These are phyloP conservation scores for Albula goreensis DNA, from an alignment of 2,113 vertebrate species.

Conservation along the genomic window DNA sequence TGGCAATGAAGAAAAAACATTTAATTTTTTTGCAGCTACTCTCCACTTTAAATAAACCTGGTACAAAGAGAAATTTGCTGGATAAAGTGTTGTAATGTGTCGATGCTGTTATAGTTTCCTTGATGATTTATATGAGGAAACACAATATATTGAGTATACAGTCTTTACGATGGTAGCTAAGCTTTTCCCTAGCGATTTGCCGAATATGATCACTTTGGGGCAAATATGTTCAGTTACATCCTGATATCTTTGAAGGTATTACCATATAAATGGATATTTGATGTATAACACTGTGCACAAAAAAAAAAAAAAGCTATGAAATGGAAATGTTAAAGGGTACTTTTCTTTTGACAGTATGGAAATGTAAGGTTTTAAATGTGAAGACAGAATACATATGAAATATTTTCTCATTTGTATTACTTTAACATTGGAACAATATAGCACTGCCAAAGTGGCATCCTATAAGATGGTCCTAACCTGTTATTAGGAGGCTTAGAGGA, in stretches of 20 bases:
- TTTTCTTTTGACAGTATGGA: not conserved
- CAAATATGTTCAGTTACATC: not conserved
- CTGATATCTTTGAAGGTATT: conserved; percentile 1
- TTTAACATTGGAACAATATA: not conserved
- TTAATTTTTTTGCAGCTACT: not conserved
- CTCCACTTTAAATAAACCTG: not conserved
- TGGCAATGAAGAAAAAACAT: not conserved
- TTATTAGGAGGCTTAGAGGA: not conserved
- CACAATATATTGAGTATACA: not conserved
- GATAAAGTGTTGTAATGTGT: not conserved
- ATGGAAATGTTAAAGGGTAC: not conserved
- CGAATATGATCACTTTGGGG: not conserved
- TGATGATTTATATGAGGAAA: not conserved
- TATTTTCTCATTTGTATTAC: not conserved
- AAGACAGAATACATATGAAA: not conserved
- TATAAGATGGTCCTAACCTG: not conserved
- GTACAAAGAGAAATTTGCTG: not conserved
- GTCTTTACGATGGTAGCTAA: not conserved
- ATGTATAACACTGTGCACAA: not conserved
- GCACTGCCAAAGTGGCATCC: not conserved
- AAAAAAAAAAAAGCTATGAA: not conserved
- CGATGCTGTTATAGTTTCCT: not conserved
- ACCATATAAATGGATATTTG: conserved; percentile 9
- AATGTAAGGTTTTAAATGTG: not conserved
- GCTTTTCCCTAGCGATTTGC: not conserved